Percentiles rank a stretch among this genome's conserved stretches.
phyloP scores from a whole-genome alignment of 2,888 invertebrate species.

The Ypsolopha scabrella region DNA sequence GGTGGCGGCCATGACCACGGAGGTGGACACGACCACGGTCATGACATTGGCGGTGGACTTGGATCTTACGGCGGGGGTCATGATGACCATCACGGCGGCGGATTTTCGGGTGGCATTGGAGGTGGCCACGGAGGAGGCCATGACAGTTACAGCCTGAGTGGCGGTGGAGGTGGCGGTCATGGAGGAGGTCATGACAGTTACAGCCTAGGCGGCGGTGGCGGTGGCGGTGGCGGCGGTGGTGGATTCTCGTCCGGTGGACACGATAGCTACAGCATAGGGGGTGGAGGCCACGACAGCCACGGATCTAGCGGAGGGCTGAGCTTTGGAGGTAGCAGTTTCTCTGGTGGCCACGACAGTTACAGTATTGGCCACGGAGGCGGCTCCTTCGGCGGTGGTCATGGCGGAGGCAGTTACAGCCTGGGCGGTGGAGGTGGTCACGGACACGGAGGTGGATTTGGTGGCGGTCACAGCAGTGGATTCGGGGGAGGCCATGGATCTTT shows the following conservation, averaged over 20 bases:
- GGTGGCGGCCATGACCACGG: conserved; percentile 16
- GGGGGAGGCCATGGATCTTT: conserved; percentile 11
- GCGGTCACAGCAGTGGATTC: conserved; percentile 15
- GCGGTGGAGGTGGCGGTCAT: conserved; percentile 8
- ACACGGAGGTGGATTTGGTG: conserved; percentile 10
- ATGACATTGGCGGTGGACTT: conserved; percentile 4
- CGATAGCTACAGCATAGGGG: conserved; percentile 17
- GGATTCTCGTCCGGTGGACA: conserved; percentile 12
- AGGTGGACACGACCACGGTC: conserved; percentile 13
- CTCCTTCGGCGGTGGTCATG: conserved; percentile 7
- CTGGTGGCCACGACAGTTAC: conserved; percentile 7
- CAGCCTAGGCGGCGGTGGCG: neutral
- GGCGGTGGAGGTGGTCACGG: conserved; percentile 6
- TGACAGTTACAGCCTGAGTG: conserved; percentile 10
- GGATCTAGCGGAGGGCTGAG: conserved; percentile 10
- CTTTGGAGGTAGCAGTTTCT: conserved; percentile 11
- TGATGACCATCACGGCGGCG: conserved; percentile 19
- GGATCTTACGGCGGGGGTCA: conserved; percentile 13
- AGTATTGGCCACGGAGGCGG: conserved; percentile 9
- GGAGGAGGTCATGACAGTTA: conserved; percentile 18
- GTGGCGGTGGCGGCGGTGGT: conserved; percentile 10
- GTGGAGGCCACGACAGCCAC: conserved; percentile 17
- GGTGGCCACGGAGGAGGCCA: conserved; percentile 17
- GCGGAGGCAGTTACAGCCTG: conserved; percentile 7
- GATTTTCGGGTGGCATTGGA: conserved; percentile 16